Evolutionary conservation across 2,888 invertebrate species (phyloP), one percentile per base, ranked within the genome.

Genomic region (Luffia ferchaultella): DNA sequence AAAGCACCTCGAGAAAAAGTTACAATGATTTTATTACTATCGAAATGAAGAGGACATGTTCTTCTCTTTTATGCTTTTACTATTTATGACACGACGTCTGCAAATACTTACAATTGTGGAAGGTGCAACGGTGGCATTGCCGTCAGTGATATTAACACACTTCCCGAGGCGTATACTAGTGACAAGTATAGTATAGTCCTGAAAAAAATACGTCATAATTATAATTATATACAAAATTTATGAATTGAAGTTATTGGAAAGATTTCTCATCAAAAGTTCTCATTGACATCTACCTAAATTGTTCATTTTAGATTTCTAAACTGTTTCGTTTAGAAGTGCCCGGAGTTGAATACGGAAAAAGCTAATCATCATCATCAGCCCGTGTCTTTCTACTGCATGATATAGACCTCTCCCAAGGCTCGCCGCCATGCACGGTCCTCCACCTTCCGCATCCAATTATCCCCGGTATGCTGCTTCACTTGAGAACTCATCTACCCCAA

Each of bases 121-220:
- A 92, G 68, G n/a, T 76, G 65, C 2, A 89, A 59, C 0, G 86
- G 76, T 1, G 89, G 88, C 57, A 90, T 85, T 0, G 92, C 88
- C 1, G 90, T 87, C 2, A 90, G 55, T 0, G 97, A 86, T 58
- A 98, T 85, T 5, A 95, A 70, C 9, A 92, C 70, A 60, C 92
- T 93, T n/a, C 97, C 98, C 2, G 87, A 50, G 0, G 93, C 91
- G 67, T 97, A 98, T 17, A 98, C 85, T 42, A 95, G 76, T 2
- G 97, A 97, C 16, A 98, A 76, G 72, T 92, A 96, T 40, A 97
- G 76, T 58, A 98, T 98, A 1, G 96, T 96, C 58, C 87, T 87
- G 75, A 49, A 80, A 82, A 57, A 50, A 56, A 55, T 55, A 54
- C 42, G 45, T 19, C n/a, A n/a, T n/a, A n/a, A n/a, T n/a, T n/a